Base-by-base conservation (phyloP, 1,140 invertebrate genomes). In the Brachionus sp. region DNA sequence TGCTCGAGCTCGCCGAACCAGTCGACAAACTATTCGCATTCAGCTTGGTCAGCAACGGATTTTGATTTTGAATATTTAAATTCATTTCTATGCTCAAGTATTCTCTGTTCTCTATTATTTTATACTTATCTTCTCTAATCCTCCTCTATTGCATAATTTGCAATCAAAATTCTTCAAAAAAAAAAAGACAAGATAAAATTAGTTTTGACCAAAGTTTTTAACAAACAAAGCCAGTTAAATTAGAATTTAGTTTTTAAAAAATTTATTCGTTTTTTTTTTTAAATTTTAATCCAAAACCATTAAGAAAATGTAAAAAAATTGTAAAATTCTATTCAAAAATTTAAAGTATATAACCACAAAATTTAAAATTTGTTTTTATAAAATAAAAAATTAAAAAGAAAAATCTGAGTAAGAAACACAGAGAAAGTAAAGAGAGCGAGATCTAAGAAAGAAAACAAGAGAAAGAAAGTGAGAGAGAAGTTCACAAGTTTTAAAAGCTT, bases 61-160 rank as follows among this genome's bases (percentile, higher is more conserved):
- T 70, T 70, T 70, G 66, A 29, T 70, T 70, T 70, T 70, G 66
- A 70, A 70, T 70, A 70, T 70, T 70, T 70, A 70, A 29, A 70
- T 70, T 70, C 66, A 70, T 70, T 70, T 70, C 66, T 37, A 37
- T 6, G 25, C 66, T 70, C 7, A 70, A 6, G 50, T 13, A 13
- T 53, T 53, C 25, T 35, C 35, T 70, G 35, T 4, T 70, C 66
- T 70, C 66, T n/a, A n/a, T n/a, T 13, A 37, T 70, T 70, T 70
- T 70, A 70, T 70, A 33, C 33, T 70, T 10, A 37, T 29, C n/a
- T 37, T 35, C 19, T 66, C 25, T 66, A 35, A 33, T 35, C 33
- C 62, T 70, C 33, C 13, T 37, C 66, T 70, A 70, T 70, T 70
- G 66, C 66, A 70, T 70, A 70, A 70, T 70, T 70, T 70, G 66